Conservation (phyloP, 2,113 vertebrate genomes). For the Leptobrachium leishanense region DNA sequence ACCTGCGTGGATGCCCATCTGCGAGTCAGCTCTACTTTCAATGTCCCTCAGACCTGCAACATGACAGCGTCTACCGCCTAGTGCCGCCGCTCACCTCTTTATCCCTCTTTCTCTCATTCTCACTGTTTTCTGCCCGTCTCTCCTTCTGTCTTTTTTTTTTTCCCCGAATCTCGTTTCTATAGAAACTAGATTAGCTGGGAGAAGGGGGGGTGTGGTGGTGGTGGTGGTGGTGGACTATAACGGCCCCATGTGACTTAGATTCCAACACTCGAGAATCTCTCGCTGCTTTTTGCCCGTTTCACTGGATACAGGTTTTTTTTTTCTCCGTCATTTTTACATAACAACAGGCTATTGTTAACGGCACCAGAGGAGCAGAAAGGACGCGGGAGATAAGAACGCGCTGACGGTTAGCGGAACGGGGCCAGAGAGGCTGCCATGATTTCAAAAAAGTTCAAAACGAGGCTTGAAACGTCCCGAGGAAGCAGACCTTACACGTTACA, state of each 20-base stretch:
- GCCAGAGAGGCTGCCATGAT: not conserved
- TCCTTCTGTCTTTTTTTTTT: conserved; percentile 44
- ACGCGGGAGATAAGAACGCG: conserved; percentile 4
- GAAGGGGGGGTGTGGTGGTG: conserved; percentile 44
- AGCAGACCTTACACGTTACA: too few relatives aligned
- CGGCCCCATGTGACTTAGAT: conserved; percentile 47
- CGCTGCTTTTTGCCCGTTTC: conserved; percentile 20
- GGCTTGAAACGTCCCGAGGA: too few relatives aligned
- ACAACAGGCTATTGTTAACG: conserved; percentile 44
- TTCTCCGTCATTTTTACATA: conserved; percentile 44
- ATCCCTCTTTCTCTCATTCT: conserved; percentile 40
- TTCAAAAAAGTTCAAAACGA: not conserved
- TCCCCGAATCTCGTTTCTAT: conserved; percentile 46
- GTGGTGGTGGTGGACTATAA: conserved; percentile 38
- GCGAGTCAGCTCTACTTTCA: not conserved
- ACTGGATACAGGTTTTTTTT: conserved; percentile 27
- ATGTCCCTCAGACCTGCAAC: conserved; percentile 2
- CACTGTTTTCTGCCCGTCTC: conserved; percentile 46
- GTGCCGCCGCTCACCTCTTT: conserved; percentile 44
- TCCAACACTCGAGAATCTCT: conserved; percentile 48
- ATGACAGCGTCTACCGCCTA: not conserved
- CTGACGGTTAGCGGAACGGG: not conserved
- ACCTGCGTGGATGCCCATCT: not conserved
- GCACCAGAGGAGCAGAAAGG: conserved; percentile 17
- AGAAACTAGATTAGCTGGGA: conserved; percentile 48